These are phyloP conservation scores for Melanostigma gelatinosum DNA, from an alignment of 2,113 vertebrate genomes.

Conservation along the genomic window DNA sequence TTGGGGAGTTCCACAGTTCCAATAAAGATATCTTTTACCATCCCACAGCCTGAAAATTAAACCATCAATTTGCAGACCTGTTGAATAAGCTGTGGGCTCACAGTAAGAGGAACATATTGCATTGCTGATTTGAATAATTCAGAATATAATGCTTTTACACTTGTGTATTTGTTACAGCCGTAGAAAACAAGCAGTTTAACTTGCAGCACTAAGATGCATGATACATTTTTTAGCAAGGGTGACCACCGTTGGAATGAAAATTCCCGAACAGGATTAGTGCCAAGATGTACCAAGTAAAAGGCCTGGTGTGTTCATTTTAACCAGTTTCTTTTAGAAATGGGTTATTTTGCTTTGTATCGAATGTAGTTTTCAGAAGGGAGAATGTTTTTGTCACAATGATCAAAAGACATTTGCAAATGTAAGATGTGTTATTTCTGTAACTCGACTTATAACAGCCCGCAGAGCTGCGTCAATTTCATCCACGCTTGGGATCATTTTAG, in stretches of 20 bases:
- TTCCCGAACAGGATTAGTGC: background rate
- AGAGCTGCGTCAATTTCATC: background rate
- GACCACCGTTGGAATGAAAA: background rate
- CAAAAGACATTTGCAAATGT: background rate
- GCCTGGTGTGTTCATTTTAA: background rate
- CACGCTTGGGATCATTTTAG: background rate
- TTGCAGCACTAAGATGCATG: background rate
- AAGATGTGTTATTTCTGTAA: background rate
- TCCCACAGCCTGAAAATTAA: conserved; percentile 19
- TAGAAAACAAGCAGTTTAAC: background rate
- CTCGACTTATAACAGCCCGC: background rate
- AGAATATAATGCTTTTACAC: background rate
- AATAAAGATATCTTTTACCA: conserved; percentile 18
- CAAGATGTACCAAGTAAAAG: background rate
- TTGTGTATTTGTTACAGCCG: background rate
- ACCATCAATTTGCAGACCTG: background rate
- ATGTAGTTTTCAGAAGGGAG: background rate
- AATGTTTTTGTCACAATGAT: background rate
- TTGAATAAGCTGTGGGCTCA: background rate
- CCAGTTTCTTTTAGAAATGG: background rate
- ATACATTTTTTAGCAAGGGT: background rate
- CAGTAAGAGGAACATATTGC: background rate
- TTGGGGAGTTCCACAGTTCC: background rate
- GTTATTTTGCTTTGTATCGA: background rate
- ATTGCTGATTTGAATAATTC: background rate